Percentiles rank a stretch among this genome's conserved stretches.
Evolutionary conservation across 2,113 vertebrate genomes (phyloP).

Genomic region (Anhinga rufa): DNA sequence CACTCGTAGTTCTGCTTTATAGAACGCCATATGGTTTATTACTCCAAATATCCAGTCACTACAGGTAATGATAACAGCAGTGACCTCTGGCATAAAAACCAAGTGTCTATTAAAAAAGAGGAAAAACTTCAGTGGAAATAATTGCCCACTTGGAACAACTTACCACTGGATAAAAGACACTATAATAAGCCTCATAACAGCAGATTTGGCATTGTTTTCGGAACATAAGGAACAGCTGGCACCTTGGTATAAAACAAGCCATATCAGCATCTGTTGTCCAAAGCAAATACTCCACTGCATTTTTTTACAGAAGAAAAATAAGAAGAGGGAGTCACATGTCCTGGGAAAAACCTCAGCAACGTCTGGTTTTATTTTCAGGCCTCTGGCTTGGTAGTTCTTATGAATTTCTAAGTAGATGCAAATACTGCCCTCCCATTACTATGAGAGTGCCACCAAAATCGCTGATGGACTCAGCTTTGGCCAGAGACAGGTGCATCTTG

Average conservation of each 20-base stretch:
- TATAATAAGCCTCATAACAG: neutral
- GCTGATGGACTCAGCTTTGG: neutral
- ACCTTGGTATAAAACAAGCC: neutral
- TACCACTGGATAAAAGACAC: neutral
- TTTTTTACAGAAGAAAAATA: neutral
- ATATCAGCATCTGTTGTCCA: neutral
- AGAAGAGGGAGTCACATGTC: neutral
- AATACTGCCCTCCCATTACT: neutral
- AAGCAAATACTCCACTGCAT: neutral
- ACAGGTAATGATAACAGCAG: neutral
- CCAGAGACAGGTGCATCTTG: neutral
- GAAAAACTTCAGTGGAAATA: neutral
- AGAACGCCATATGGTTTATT: neutral
- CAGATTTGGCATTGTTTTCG: conserved; percentile 6
- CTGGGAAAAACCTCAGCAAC: neutral
- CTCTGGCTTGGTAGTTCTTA: neutral
- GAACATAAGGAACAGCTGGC: conserved; percentile 36
- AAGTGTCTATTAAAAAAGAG: neutral
- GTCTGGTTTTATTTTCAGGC: neutral
- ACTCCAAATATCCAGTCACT: neutral
- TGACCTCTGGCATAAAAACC: neutral
- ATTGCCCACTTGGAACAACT: neutral
- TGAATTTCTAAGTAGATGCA: neutral
- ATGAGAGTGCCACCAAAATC: neutral
- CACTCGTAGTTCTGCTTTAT: neutral